Evolutionary conservation across 2,888 invertebrate genomes (phyloP).

Genomic region (Dryobotodes eremita): DNA sequence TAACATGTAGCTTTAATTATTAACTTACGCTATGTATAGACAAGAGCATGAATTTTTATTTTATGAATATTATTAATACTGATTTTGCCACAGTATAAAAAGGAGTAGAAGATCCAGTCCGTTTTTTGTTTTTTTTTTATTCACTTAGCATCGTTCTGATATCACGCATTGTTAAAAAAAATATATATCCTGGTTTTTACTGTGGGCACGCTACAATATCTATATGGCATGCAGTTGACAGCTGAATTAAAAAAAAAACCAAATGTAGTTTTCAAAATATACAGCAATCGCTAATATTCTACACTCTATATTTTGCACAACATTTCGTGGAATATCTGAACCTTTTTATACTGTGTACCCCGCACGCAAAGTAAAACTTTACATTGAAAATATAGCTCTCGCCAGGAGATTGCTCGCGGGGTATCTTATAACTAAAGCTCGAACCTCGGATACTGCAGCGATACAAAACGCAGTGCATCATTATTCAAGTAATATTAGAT

Average conservation of each 20-base stretch:
- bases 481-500: constrained; percentile 25
- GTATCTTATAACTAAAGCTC: constrained; percentile 37
- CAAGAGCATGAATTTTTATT: constrained; percentile 68
- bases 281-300: not conserved
- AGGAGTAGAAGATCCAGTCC: constrained; percentile 9
- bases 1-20: constrained; percentile 76
- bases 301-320: not conserved
- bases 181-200: not conserved
- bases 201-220: too few species aligned
- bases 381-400: constrained; percentile 32
- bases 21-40: constrained; percentile 66
- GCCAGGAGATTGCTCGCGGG: constrained; percentile 17
- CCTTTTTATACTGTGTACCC: constrained; percentile 28
- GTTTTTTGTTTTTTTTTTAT: not conserved
- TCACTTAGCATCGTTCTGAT: not conserved
- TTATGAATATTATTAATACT: constrained; percentile 71
- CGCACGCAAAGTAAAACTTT: constrained; percentile 3
- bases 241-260: not conserved
- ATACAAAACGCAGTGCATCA: not conserved
- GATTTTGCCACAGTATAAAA: constrained; percentile 61
- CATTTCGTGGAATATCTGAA: not conserved
- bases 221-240: not conserved
- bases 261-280: not conserved
- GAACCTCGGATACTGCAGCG: constrained; percentile 8
- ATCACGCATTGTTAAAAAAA: not conserved